Evolutionary conservation across 2,888 invertebrate genomes (phyloP).

Genomic region (Caenorhabditis japonica): DNA sequence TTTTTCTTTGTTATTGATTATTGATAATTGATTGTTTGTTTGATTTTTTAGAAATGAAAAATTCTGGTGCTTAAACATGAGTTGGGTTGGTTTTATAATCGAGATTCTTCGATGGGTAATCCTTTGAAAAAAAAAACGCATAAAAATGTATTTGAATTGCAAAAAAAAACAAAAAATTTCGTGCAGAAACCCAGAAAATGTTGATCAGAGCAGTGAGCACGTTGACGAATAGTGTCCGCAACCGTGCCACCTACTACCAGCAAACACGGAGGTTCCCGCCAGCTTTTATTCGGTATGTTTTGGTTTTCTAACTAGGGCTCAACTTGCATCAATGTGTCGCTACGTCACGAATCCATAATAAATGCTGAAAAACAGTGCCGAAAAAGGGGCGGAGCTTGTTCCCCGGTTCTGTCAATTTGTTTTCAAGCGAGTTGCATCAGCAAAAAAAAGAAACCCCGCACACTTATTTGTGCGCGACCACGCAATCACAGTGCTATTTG

Average conservation of each 20-base stretch:
- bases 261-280: slow-evolving; percentile 55
- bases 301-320: background rate
- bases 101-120: slow-evolving; percentile 26
- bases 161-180: background rate
- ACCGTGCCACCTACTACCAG: slow-evolving; percentile 63
- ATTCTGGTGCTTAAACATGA: too few species aligned
- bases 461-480: too few species aligned
- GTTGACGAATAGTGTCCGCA: slow-evolving; percentile 21
- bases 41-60: slow-evolving; percentile 1
- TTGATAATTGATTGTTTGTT: slow-evolving; percentile 26
- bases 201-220: slow-evolving; percentile 17
- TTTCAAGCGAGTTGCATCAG: too few species aligned
- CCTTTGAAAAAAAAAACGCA: slow-evolving; percentile 2
- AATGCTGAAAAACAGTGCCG: too few species aligned
- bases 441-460: too few species aligned
- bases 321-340: too few species aligned
- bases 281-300: slow-evolving; percentile 58
- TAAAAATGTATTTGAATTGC: background rate
- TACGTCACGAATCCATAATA: too few species aligned
- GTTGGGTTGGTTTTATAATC: background rate
- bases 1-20: slow-evolving; percentile 12
- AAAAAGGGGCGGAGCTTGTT: too few species aligned
- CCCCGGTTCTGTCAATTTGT: too few species aligned
- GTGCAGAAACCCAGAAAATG: slow-evolving; percentile 6
- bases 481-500: too few species aligned